Evolutionary conservation across 2,888 invertebrate species (phyloP).

Genomic region (Himalopsyche kuldschensis): DNA sequence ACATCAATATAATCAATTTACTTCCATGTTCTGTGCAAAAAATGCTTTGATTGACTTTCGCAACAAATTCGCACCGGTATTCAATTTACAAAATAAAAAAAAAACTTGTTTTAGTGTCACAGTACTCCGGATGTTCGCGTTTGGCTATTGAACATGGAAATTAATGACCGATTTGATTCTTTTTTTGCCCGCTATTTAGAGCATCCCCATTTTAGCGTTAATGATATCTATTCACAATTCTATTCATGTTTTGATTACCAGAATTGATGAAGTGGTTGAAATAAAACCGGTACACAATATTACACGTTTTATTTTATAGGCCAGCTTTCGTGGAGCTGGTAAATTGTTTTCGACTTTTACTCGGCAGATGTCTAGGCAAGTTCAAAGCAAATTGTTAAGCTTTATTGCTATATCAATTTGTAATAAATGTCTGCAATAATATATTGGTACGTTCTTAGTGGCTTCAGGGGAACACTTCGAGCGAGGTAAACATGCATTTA

Average conservation of each 20-base stretch:
- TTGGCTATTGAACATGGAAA: neutral
- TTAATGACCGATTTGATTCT: neutral
- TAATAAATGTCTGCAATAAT: too few species aligned
- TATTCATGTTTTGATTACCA: neutral
- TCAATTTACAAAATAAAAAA: neutral
- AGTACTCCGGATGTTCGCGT: neutral
- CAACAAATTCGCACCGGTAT: too few species aligned
- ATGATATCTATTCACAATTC: neutral
- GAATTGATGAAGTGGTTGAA: neutral
- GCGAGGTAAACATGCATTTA: too few species aligned
- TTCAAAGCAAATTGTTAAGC: neutral
- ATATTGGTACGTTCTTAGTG: too few species aligned
- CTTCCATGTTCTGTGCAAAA: too few species aligned
- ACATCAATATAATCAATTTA: too few species aligned
- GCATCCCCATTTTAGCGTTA: neutral
- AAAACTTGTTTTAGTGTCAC: neutral
- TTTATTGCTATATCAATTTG: neutral
- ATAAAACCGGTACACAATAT: neutral
- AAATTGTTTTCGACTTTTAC: neutral
- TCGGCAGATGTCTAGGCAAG: neutral
- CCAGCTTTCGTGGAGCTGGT: neutral
- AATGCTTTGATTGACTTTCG: too few species aligned
- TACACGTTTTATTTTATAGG: neutral
- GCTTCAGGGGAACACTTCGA: too few species aligned
- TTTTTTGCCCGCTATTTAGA: neutral